Conservation (phyloP, 2,113 vertebrate species). For the Archilochus colubris region DNA sequence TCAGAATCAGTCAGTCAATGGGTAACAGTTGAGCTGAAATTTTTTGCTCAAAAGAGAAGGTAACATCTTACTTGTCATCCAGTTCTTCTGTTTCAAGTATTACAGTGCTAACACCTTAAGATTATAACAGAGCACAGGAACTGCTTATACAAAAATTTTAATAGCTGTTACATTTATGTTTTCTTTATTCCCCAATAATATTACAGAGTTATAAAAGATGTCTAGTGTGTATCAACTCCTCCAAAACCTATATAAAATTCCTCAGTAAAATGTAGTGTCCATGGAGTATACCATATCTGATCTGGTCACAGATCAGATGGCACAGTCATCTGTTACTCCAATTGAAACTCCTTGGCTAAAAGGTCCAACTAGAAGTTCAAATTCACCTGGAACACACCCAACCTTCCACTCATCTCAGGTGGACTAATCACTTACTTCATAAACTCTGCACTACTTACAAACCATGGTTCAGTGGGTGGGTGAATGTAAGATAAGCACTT, state of each 20-base stretch:
- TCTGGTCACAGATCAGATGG: background rate
- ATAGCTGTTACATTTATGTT: background rate
- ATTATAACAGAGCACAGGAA: background rate
- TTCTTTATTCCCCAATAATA: background rate
- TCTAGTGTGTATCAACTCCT: background rate
- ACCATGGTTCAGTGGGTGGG: background rate
- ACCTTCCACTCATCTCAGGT: background rate
- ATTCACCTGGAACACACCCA: background rate
- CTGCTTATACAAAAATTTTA: background rate
- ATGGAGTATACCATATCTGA: background rate
- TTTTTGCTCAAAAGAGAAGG: background rate
- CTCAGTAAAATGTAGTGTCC: background rate
- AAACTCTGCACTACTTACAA: background rate
- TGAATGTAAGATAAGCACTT: background rate
- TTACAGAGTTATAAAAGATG: background rate
- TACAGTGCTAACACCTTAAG: background rate
- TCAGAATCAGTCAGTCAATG: too few species aligned
- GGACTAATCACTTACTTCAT: background rate
- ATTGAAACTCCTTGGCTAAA: background rate
- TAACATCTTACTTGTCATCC: background rate
- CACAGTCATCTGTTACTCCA: background rate
- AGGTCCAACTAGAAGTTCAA: background rate
- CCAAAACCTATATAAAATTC: background rate
- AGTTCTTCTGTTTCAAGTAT: background rate
- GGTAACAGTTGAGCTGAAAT: background rate